A percentile compares a stretch with the other conserved stretches of the same genome.
Evolutionary conservation across 2,113 vertebrate genomes (phyloP).

Genomic region (Morone saxatilis): DNA sequence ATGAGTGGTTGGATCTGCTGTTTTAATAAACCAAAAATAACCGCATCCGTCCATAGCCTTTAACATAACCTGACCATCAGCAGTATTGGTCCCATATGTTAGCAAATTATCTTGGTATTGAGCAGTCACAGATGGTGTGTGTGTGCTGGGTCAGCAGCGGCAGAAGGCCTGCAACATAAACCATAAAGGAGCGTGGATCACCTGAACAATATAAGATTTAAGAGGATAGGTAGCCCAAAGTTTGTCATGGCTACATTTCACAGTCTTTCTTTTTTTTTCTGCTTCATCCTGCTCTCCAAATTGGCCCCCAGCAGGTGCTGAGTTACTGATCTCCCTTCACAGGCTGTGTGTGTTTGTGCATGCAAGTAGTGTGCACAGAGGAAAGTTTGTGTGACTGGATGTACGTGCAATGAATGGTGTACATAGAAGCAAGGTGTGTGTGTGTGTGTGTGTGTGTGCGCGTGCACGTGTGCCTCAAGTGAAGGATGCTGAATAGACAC

Average conservation of each 20-base stretch:
- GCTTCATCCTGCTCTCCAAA: background rate
- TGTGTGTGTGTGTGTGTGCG: background rate
- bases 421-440: background rate
- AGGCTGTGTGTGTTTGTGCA: slow-evolving; percentile 12
- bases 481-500: slow-evolving; percentile 56
- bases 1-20: background rate
- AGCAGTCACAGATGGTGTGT: slow-evolving; percentile 50
- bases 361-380: slow-evolving; percentile 14
- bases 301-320: slow-evolving; percentile 46
- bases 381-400: slow-evolving; percentile 34
- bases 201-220: slow-evolving; percentile 34
- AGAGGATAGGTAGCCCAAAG: background rate
- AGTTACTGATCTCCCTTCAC: slow-evolving; percentile 28
- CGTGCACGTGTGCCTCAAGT: background rate
- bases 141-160: slow-evolving; percentile 56
- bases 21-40: slow-evolving; percentile 29
- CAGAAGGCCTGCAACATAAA: slow-evolving; percentile 31
- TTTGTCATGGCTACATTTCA: slow-evolving; percentile 19
- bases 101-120: slow-evolving; percentile 31
- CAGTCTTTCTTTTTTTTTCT: background rate
- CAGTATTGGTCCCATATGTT: slow-evolving; percentile 29
- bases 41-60: background rate
- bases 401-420: slow-evolving; percentile 22
- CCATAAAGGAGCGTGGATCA: slow-evolving; percentile 36
- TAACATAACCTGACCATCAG: slow-evolving; percentile 37